Base-by-base conservation (phyloP, 2,113 vertebrate species). In the Myiozetetes cayanensis region DNA sequence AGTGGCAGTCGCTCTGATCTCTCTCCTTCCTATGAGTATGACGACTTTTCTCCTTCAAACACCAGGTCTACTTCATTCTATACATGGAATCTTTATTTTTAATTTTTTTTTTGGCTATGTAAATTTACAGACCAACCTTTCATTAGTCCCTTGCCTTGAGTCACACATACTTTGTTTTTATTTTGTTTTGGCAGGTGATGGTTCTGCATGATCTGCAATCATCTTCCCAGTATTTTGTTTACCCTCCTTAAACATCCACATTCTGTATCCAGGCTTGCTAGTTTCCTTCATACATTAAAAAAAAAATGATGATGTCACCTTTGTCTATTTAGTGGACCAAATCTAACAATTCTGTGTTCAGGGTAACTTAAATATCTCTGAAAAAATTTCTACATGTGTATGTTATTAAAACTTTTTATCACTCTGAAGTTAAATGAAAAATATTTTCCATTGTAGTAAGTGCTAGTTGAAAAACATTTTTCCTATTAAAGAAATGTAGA, bases 11-110 rank as follows among this genome's bases (percentile, higher is more conserved):
- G 98, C 96, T 98, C 99, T 77, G 99, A 99, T 95, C 98, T 99
- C 95, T 99, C 99, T 96, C 99, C 99, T 94, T 98, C 99, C 96
- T 99, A 99, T 96, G 99, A 99, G 98, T 99, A 99, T 94, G 99
- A 98, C 97, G 98, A 96, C 98, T 98, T 98, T 97, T 98, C 98
- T 97, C 96, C 98, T 98, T 99, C 98, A 85, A 91, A 98, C 97
- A 98, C 97, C 97, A 98, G 98, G 98, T 98, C 98, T 97, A 98
- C 95, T 97, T 97, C 89, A 93, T 97, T 98, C 97, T 98, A 72
- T 97, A 95, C 92, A 89, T 98, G 95, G 95, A 95, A 88, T 87
- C 77, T 65, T 96, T 97, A 95, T 92, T 98, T 96, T 96, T 91
- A 66, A 72, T 96, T 90, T 93, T 96, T 39, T 91, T 97, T 97